A percentile compares a stretch with the other conserved stretches of the same genome.
Evolutionary conservation across 2,888 invertebrate genomes (phyloP).

Genomic region (Amiota mariae): DNA sequence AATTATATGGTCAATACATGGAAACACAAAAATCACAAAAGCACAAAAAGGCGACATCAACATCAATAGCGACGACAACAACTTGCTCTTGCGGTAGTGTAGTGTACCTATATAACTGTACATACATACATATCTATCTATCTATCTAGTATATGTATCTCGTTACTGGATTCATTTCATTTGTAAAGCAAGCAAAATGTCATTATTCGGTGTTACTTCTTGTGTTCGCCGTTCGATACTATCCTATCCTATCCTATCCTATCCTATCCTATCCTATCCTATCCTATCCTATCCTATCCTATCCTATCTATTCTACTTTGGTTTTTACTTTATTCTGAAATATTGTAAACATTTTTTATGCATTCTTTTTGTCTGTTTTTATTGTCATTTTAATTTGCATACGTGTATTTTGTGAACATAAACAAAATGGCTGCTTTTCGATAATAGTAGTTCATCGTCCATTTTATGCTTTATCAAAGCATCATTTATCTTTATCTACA

Average conservation of each 20-base stretch:
- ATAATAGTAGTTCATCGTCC: slow-evolving; percentile 26
- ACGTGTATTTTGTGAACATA: slow-evolving; percentile 15
- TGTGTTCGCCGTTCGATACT: neutral
- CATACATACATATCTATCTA: neutral
- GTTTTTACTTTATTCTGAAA: slow-evolving; percentile 16
- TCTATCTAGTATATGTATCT: slow-evolving; percentile 1
- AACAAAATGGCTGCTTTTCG: slow-evolving; percentile 30
- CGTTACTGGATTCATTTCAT: slow-evolving; percentile 11
- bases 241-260: too few relatives aligned
- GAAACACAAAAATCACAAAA: slow-evolving; percentile 20
- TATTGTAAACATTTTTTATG: neutral
- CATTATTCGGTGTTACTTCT: slow-evolving; percentile 25
- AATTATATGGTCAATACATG: slow-evolving; percentile 28
- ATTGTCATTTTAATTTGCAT: slow-evolving; percentile 28
- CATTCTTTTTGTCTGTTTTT: slow-evolving; percentile 24
- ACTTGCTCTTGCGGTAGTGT: neutral
- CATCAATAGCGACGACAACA: slow-evolving; percentile 21
- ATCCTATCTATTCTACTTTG: too few relatives aligned
- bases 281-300: too few relatives aligned
- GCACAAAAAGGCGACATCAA: neutral
- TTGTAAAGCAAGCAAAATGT: slow-evolving; percentile 1
- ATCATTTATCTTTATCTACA: neutral
- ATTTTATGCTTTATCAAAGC: slow-evolving; percentile 21
- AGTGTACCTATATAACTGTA: too few relatives aligned
- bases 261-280: too few relatives aligned